These are phyloP conservation scores for Thalassoma bifasciatum DNA, from an alignment of 2,113 vertebrate species.

Conservation along the genomic window DNA sequence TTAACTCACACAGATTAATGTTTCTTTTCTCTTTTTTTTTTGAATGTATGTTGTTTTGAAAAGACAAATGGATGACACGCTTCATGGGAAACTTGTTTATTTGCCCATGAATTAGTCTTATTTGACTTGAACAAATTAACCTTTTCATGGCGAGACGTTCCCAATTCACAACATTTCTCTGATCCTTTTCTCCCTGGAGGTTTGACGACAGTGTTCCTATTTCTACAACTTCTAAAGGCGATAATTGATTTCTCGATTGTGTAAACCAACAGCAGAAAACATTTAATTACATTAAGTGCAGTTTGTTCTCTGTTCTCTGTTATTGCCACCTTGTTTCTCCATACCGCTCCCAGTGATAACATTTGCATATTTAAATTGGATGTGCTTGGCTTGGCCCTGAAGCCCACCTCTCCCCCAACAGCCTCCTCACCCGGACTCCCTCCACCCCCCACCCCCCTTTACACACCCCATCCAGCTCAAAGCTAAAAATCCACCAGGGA, in stretches of 20 bases:
- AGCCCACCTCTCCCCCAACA: neutral
- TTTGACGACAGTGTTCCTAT: neutral
- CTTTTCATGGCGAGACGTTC: slow-evolving; percentile 13
- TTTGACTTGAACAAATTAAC: slow-evolving; percentile 31
- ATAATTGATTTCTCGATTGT: slow-evolving; percentile 55
- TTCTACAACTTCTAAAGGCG: slow-evolving; percentile 7
- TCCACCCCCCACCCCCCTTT: neutral
- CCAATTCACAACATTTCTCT: neutral
- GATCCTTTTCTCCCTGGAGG: slow-evolving; percentile 2
- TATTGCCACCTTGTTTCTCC: slow-evolving; percentile 45
- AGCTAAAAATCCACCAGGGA: slow-evolving; percentile 8
- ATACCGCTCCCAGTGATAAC: slow-evolving; percentile 40
- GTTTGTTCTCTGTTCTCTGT: slow-evolving; percentile 53
- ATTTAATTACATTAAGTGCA: slow-evolving; percentile 44
- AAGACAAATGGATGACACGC: neutral
- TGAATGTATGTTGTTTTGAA: neutral
- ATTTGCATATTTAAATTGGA: slow-evolving; percentile 82
- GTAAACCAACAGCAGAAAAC: slow-evolving; percentile 55
- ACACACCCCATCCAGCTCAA: slow-evolving; percentile 18
- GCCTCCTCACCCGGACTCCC: neutral
- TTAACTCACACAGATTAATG: slow-evolving; percentile 6
- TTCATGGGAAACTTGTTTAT: neutral
- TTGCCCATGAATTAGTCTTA: slow-evolving; percentile 6
- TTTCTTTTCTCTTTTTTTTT: neutral
- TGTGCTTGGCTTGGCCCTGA: slow-evolving; percentile 56